phyloP scores from a whole-genome alignment of 2,797 vertebrate genomes.

The Microchirus variegatus region DNA sequence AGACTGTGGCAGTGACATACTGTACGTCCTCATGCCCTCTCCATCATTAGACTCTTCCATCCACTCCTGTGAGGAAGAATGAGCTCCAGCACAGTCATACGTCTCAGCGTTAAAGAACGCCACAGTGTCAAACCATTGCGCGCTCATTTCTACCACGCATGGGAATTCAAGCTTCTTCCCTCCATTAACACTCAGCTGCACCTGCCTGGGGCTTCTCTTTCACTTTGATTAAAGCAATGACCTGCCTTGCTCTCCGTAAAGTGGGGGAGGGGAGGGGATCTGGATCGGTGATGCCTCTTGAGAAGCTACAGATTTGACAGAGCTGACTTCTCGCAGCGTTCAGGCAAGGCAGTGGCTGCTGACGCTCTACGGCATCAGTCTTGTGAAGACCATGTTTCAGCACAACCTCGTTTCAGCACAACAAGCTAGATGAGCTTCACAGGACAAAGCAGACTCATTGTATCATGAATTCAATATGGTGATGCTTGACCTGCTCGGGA shows the following conservation, averaged over 20 bases:
- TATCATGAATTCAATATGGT: slow-evolving; percentile 57
- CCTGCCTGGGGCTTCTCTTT: slow-evolving; percentile 45
- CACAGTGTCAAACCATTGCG: slow-evolving; percentile 37
- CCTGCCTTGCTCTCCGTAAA: slow-evolving; percentile 18
- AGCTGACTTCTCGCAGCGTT: slow-evolving; percentile 6
- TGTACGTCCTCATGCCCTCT: slow-evolving; percentile 34
- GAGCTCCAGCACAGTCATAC: slow-evolving; percentile 49
- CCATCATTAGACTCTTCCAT: slow-evolving; percentile 39
- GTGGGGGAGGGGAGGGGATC: background rate
- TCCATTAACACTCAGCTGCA: slow-evolving; percentile 57
- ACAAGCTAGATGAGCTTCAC: slow-evolving; percentile 38
- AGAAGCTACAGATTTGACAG: slow-evolving; percentile 23
- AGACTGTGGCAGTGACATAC: slow-evolving; percentile 5
- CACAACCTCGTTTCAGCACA: slow-evolving; percentile 28
- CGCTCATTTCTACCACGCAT: slow-evolving; percentile 48
- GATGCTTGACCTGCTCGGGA: slow-evolving; percentile 50
- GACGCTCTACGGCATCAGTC: slow-evolving; percentile 30
- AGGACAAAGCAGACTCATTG: slow-evolving; percentile 55
- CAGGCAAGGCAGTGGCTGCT: slow-evolving; percentile 42
- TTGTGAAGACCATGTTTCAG: slow-evolving; percentile 34
- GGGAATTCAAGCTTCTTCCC: slow-evolving; percentile 47
- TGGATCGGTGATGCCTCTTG: slow-evolving; percentile 35
- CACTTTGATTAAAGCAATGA: slow-evolving; percentile 65
- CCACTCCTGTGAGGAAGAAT: slow-evolving; percentile 38
- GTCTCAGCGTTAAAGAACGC: slow-evolving; percentile 52